A percentile compares a stretch with the other conserved stretches of the same genome.
Evolutionary conservation across 2,888 invertebrate species (phyloP).

Genomic region (Plagodis dolabraria): DNA sequence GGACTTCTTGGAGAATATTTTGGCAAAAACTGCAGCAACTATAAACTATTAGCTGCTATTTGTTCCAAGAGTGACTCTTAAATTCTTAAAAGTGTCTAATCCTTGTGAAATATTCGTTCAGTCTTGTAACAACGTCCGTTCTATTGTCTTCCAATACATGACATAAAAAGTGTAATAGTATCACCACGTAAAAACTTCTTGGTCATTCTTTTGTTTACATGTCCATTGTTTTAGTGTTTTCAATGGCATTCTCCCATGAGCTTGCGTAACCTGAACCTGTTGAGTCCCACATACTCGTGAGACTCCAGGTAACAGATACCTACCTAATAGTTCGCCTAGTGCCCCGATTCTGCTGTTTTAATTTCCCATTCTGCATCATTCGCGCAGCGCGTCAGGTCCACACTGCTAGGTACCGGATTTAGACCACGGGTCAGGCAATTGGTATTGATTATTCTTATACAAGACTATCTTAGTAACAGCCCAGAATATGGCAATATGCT

Average conservation of each 20-base stretch:
- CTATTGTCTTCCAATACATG: slow-evolving; percentile 29
- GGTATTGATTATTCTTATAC: too few species aligned
- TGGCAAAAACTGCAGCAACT: too few species aligned
- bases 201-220: slow-evolving; percentile 32
- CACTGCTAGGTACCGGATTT: too few species aligned
- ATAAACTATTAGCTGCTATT: too few species aligned
- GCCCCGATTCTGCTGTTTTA: background rate
- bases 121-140: slow-evolving; percentile 7
- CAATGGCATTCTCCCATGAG: slow-evolving; percentile 27
- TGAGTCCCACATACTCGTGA: slow-evolving; percentile 20
- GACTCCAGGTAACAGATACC: slow-evolving; percentile 5
- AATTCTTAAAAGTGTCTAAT: too few species aligned
- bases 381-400: too few species aligned
- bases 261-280: slow-evolving; percentile 31
- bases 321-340: background rate
- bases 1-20: too few species aligned
- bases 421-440: too few species aligned
- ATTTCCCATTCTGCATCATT: background rate
- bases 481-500: too few species aligned
- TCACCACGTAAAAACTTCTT: slow-evolving; percentile 24
- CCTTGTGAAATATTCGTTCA: background rate
- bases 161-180: slow-evolving; percentile 24
- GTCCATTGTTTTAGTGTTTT: slow-evolving; percentile 34
- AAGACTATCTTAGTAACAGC: too few species aligned
- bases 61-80: too few species aligned